Conservation (phyloP, 2,888 invertebrate genomes). For the Cataglyphis cursor region DNA sequence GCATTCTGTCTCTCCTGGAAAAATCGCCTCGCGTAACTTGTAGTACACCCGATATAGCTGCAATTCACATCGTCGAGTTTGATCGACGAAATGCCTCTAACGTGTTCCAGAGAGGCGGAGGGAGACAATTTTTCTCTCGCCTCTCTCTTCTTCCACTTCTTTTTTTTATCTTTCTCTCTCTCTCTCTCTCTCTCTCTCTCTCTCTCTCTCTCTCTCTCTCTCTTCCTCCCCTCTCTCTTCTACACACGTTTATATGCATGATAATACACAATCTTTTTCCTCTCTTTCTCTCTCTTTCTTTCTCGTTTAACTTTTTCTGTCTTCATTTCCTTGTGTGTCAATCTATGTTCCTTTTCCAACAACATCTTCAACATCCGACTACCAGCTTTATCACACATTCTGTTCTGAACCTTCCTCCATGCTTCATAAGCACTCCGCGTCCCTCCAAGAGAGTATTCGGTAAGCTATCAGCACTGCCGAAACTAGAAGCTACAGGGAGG, state of each 20-base stretch:
- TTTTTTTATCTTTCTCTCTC: background rate
- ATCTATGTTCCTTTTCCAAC: background rate
- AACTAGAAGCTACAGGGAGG: conserved; percentile 63
- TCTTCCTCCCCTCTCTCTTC: background rate
- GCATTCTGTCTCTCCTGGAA: conserved; percentile 51
- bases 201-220: background rate
- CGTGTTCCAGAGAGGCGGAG: conserved; percentile 45
- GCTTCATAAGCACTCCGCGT: conserved; percentile 47
- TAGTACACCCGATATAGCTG: conserved; percentile 49
- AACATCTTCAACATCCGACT: conserved; percentile 29
- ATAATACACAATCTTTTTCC: conserved; percentile 25
- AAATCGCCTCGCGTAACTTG: conserved; percentile 70
- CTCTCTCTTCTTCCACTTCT: conserved; percentile 7
- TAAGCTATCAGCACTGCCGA: conserved; percentile 73
- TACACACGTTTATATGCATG: background rate
- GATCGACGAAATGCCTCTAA: conserved; percentile 38
- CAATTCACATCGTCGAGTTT: conserved; percentile 43
- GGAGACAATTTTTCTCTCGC: conserved; percentile 33
- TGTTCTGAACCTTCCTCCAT: conserved; percentile 24
- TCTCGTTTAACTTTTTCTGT: background rate
- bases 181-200: conserved; percentile 2
- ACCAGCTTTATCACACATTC: conserved; percentile 8
- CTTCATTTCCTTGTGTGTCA: conserved; percentile 19
- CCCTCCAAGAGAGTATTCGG: conserved; percentile 56
- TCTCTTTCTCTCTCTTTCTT: conserved; percentile 20